phyloP scores from a whole-genome alignment of 2,113 vertebrate species.

The Caracal caracal region DNA sequence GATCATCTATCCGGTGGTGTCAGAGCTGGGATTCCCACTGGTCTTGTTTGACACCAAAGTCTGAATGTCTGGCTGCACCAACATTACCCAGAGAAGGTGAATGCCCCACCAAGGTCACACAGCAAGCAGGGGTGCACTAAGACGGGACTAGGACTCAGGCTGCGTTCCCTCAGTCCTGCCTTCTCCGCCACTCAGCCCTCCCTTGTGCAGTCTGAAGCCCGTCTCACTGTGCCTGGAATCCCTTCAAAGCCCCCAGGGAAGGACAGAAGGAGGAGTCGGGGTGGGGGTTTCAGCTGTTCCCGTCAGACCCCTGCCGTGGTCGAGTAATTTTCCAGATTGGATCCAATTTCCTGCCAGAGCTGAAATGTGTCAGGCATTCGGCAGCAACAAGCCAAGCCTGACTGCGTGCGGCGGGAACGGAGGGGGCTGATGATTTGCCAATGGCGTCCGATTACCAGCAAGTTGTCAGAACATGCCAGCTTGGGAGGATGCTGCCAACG shows the following conservation, averaged over 20 bases:
- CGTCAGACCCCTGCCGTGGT: background rate
- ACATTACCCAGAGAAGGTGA: background rate
- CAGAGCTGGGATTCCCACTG: background rate
- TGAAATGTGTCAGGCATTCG: background rate
- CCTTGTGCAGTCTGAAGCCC: background rate
- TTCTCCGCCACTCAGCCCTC: too few relatives aligned
- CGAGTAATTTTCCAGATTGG: background rate
- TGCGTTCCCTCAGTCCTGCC: background rate
- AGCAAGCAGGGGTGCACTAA: fast-evolving
- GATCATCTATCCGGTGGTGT: background rate
- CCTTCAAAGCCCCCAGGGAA: background rate
- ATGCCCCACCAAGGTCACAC: background rate
- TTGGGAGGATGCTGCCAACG: background rate
- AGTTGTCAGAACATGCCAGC: background rate
- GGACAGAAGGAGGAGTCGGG: background rate
- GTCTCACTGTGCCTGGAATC: background rate
- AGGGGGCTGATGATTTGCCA: background rate
- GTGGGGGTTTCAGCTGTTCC: background rate
- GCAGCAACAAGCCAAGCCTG: background rate
- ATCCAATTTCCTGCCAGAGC: background rate
- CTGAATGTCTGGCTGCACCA: background rate
- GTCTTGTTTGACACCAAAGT: background rate
- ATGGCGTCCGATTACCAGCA: background rate
- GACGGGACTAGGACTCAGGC: background rate
- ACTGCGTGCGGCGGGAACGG: fast-evolving